Evolutionary conservation across 2,888 invertebrate genomes (phyloP).

Genomic region (Trachelus troglodyta): DNA sequence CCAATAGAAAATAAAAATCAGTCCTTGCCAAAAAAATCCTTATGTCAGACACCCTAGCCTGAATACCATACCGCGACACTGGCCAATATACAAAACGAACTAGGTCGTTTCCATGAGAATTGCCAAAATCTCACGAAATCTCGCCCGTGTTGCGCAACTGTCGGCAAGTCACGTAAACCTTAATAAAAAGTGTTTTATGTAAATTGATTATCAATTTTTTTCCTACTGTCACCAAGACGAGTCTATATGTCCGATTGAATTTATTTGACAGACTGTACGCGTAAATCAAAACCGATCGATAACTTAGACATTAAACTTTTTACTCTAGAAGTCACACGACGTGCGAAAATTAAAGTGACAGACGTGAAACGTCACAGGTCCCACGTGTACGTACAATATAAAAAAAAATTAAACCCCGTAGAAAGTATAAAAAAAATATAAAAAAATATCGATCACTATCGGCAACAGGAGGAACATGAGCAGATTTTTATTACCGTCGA

Average conservation of each 20-base stretch:
- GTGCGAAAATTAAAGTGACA: neutral
- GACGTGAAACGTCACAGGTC: too few relatives aligned
- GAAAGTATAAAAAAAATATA: neutral
- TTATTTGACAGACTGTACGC: too few relatives aligned
- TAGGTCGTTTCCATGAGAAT: neutral
- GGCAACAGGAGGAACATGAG: neutral
- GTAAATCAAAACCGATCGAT: too few relatives aligned
- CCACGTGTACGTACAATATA: too few relatives aligned
- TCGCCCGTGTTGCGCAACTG: neutral
- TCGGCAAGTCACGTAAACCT: neutral
- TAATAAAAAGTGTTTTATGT: too few relatives aligned
- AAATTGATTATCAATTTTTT: too few relatives aligned
- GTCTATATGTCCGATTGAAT: too few relatives aligned
- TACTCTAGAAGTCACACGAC: neutral
- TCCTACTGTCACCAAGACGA: too few relatives aligned
- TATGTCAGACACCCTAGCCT: neutral
- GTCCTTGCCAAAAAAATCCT: neutral
- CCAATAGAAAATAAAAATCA: neutral
- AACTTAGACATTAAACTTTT: too few relatives aligned
- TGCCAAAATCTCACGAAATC: neutral
- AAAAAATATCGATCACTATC: neutral
- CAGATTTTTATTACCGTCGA: neutral
- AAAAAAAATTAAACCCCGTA: too few relatives aligned
- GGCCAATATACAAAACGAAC: neutral
- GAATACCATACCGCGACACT: neutral